Base-by-base conservation (phyloP, 1,140 invertebrate species). In the Papilio polytes region DNA sequence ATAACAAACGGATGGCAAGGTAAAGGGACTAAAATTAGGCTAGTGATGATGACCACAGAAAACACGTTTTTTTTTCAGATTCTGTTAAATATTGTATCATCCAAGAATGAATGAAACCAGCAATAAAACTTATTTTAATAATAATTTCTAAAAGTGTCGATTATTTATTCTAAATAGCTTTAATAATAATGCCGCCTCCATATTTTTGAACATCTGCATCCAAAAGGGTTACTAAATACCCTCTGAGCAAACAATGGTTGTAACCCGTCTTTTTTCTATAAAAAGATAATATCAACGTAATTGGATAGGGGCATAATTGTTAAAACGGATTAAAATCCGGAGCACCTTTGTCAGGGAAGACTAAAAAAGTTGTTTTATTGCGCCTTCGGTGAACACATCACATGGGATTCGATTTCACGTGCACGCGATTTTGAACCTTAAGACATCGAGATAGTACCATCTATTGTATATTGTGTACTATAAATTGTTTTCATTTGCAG, bases 281-380 rank as follows among this genome's bases (percentile, higher is more conserved):
- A 81, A 84, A 81, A 85, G 87, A 88, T 89, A 89, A 85, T 84
- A 89, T 88, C 87, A 77, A 41, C 78, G 91, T 90, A 91, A 92
- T 90, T 87, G 87, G 91, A 92, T 92, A 89, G 82, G 87, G 83
- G 77, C 82, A 86, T 89, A 88, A 90, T 90, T 90, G 86, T 88
- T 88, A 88, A 85, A 78, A 74, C 78, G 85, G 86, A 87, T 88
- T 87, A 87, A 88, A 82, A 82, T 82, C 80, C 41, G 56, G 74
- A 84, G 82, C 80, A 83, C 85, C 81, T 81, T 84, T 84, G 84
- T 83, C 81, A 31, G 78, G 63, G 20, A 74, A 74, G 59, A 81
- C 22, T 74, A 86, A 83, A 85, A 81, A 78, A 83, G 63, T 87
- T 86, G 89, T 91, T 88, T 88, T 87, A 72, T 82, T 66, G 78